Base-by-base conservation (phyloP, 2,888 invertebrate species). In the Rosalia funebris region DNA sequence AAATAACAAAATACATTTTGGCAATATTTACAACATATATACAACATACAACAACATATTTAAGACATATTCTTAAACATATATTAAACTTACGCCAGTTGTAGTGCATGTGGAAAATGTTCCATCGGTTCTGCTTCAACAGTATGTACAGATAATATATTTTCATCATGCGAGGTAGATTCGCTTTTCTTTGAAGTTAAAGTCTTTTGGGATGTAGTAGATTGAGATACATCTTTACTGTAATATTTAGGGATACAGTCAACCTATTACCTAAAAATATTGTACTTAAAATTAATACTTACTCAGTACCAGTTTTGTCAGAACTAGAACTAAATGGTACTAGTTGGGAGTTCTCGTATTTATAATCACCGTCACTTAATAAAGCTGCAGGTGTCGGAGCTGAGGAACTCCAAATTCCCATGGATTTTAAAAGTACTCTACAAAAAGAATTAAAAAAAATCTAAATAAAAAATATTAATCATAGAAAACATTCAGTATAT, bases 361-460 rank as follows among this genome's bases (percentile, higher is more conserved):
- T 70, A 61, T 81, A 81, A 34, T 79, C 72, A 4, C 83, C 79
- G 66, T 83, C 78, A 60, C 75, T 69, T 60, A 82, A 39, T 63
- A 79, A 63, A 58, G 76, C 81, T 54, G 78, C 80, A 25, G 80
- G 73, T 37, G 77, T 75, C 57, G 81, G 78, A 42, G 84, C 81
- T 0, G 73, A 68, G 0, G 84, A 87, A 75, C 92, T 93, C 96
- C 98, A 98, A 52, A 98, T 85, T 0, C 98, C 98, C 73, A 98
- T 85, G 0, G 94, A 93, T 83, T 98, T 98, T 16, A 98, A 83
- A 87, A 98, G 92, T 73, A 94, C 95, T 74, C 93, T 92, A 72
- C 32, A 74, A 68, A 60, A 16, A n/a, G n/a, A n/a, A n/a, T n/a
- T n/a, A n/a, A n/a, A n/a, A n/a, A n/a, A n/a, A n/a, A n/a, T n/a